Conservation (phyloP, 2,888 invertebrate genomes). For the Meandrusa payeni region DNA sequence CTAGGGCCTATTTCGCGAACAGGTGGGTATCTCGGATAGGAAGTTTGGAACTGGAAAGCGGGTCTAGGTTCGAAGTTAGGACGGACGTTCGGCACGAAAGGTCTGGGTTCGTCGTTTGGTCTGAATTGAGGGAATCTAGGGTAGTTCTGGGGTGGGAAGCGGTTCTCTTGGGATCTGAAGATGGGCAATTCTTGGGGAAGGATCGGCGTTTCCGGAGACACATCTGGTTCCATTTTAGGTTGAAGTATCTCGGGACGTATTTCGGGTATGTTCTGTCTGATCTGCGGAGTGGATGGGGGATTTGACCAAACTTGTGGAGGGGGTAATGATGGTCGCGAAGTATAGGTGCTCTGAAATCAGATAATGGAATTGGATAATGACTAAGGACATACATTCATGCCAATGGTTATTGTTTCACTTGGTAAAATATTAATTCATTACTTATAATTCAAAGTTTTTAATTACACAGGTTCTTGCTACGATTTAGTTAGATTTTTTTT, state of each 20-base stretch:
- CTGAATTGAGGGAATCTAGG: conserved; percentile 40
- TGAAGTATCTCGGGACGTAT: conserved; percentile 30
- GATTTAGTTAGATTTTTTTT: too few relatives aligned
- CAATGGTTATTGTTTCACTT: too few relatives aligned
- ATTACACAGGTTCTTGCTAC: too few relatives aligned
- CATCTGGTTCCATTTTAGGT: conserved; percentile 36
- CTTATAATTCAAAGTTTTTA: too few relatives aligned
- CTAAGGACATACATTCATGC: too few relatives aligned
- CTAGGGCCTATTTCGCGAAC: conserved; percentile 50
- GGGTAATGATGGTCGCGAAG: conserved; percentile 52
- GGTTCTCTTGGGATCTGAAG: conserved; percentile 37
- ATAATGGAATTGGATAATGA: too few relatives aligned
- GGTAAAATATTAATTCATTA: too few relatives aligned
- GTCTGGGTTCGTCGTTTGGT: conserved; percentile 38
- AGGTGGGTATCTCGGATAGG: conserved; percentile 42
- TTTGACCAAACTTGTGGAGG: conserved; percentile 39
- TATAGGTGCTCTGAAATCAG: conserved; percentile 55
- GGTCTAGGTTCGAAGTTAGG: conserved; percentile 49
- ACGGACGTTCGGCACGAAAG: conserved; percentile 32
- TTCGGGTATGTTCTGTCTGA: conserved; percentile 32
- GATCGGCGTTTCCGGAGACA: conserved; percentile 44
- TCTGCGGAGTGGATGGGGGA: conserved; percentile 28
- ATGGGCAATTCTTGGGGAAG: conserved; percentile 34
- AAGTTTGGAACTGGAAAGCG: conserved; percentile 41
- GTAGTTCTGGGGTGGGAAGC: conserved; percentile 34